A percentile compares a stretch with the other conserved stretches of the same genome.
phyloP scores from a whole-genome alignment of 2,888 invertebrate species.

The Callyntrura sp. region DNA sequence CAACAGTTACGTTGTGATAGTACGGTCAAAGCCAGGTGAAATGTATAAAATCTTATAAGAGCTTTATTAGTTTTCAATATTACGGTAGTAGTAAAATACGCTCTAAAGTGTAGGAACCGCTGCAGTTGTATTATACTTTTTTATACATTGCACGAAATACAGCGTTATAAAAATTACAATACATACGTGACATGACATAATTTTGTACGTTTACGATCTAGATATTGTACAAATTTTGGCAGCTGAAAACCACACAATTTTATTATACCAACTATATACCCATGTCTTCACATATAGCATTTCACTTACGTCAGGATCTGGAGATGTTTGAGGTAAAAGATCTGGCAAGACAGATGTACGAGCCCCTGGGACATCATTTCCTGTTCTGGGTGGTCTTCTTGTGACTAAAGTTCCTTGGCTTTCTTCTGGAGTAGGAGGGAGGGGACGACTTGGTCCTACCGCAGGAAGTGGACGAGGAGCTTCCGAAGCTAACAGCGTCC shows the following conservation, averaged over 20 bases:
- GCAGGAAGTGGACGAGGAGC: conserved; percentile 94
- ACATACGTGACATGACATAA: too few species aligned
- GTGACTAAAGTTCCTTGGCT: conserved; percentile 84
- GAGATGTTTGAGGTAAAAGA: conserved; percentile 91
- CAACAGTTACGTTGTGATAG: conserved; percentile 56
- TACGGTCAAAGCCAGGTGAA: conserved; percentile 56
- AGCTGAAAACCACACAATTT: too few species aligned
- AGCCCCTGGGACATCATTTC: conserved; percentile 86
- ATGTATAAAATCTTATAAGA: conserved; percentile 30
- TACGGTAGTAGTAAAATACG: background rate
- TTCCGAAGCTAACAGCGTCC: conserved; percentile 97
- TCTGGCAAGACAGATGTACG: conserved; percentile 97
- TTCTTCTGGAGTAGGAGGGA: conserved; percentile 98
- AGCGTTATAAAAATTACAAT: background rate
- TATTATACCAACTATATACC: background rate
- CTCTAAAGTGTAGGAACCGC: background rate
- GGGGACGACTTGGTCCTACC: conserved; percentile 95
- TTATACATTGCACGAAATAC: background rate
- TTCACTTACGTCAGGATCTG: conserved; percentile 83
- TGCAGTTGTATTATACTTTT: conserved; percentile 3
- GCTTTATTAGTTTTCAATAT: conserved; percentile 42
- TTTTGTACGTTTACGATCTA: too few species aligned
- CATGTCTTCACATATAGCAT: background rate
- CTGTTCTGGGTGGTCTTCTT: conserved; percentile 76
- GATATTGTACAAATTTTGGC: too few species aligned